Conservation (phyloP, 2,888 invertebrate species). For the Hemaris fuciformis region DNA sequence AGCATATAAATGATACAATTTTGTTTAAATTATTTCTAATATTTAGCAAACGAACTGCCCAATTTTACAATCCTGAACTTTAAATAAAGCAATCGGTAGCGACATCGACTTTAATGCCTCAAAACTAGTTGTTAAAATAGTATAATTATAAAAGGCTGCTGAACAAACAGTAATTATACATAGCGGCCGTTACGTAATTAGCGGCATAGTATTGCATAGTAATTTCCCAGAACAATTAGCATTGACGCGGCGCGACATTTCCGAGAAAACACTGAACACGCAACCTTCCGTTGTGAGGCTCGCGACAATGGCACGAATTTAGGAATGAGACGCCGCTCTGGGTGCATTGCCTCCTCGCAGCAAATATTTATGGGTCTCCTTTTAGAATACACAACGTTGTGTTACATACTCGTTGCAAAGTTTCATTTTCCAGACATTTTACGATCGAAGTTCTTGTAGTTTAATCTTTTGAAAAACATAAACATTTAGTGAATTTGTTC, state of each 20-base stretch:
- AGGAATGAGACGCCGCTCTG: not conserved
- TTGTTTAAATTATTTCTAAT: no score
- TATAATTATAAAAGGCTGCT: conserved; percentile 6
- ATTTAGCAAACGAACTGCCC: not conserved
- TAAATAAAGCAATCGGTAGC: not conserved
- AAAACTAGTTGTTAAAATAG: conserved; percentile 2
- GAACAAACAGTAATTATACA: conserved; percentile 15
- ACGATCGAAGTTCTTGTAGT: not conserved
- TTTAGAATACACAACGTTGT: not conserved
- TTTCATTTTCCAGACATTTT: not conserved
- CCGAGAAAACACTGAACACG: conserved; percentile 27
- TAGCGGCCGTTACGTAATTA: conserved; percentile 28
- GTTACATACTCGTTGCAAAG: not conserved
- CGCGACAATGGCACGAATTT: conserved; percentile 14
- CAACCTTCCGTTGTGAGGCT: conserved; percentile 13
- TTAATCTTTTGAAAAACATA: no score
- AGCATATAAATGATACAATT: no score
- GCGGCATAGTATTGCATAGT: conserved; percentile 34
- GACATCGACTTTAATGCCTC: not conserved
- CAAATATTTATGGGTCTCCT: not conserved
- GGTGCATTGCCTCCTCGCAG: not conserved
- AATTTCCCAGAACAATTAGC: conserved; percentile 42
- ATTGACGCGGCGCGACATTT: conserved; percentile 27
- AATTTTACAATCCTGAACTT: not conserved
- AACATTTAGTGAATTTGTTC: no score